Percentiles rank a stretch among this genome's conserved stretches.
These are phyloP conservation scores for Sylvilagus floridanus DNA, from an alignment of 2,797 vertebrate genomes.

Conservation along the genomic window DNA sequence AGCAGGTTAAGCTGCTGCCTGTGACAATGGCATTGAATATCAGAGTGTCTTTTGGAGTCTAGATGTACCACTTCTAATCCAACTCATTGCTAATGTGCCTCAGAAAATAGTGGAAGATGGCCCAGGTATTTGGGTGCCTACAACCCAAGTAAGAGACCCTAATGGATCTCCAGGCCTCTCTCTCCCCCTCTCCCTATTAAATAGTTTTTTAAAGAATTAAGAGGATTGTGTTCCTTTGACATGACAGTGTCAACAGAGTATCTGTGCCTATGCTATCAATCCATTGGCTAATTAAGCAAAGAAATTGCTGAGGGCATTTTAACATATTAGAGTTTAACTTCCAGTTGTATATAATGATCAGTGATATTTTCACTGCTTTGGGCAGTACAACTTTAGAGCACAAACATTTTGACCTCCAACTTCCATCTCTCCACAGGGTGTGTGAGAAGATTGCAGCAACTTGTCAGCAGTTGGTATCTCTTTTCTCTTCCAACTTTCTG, in stretches of 20 bases:
- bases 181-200: too few species aligned
- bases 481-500: conserved; percentile 21
- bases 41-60: too few species aligned
- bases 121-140: too few species aligned
- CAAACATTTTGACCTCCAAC: neutral
- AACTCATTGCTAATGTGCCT: too few species aligned
- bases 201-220: neutral
- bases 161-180: too few species aligned
- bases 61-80: too few species aligned
- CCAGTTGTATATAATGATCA: neutral
- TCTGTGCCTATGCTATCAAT: neutral
- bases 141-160: too few species aligned
- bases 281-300: conserved; percentile 1
- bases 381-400: neutral
- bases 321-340: neutral
- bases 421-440: neutral
- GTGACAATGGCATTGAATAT: too few species aligned
- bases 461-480: neutral
- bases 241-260: neutral
- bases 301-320: neutral
- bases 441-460: conserved; percentile 17
- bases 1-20: too few species aligned
- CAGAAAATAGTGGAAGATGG: too few species aligned
- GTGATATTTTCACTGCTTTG: neutral
- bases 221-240: neutral